These are phyloP conservation scores for Rhagonycha fulva DNA, from an alignment of 2,888 invertebrate genomes.

Conservation along the genomic window DNA sequence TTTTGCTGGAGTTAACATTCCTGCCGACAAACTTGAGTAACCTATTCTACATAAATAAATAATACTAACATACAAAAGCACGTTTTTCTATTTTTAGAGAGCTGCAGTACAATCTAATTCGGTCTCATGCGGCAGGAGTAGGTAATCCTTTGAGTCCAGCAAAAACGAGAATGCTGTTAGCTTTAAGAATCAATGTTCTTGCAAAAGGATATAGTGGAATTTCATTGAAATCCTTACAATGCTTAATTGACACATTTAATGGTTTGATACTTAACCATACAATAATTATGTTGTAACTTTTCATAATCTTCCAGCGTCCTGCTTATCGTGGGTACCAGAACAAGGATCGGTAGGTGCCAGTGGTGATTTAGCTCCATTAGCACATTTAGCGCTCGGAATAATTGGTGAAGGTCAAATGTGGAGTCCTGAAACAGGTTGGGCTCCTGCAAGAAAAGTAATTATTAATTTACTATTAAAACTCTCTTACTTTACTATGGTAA, in stretches of 20 bases:
- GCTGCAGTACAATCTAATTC: conserved; percentile 66
- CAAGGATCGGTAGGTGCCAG: conserved; percentile 72
- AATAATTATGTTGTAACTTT: background rate
- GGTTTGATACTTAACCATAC: conserved; percentile 51
- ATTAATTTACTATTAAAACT: background rate
- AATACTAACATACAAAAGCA: background rate
- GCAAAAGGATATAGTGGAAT: conserved; percentile 73
- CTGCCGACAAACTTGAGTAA: conserved; percentile 61
- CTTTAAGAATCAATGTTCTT: conserved; percentile 66
- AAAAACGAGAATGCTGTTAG: conserved; percentile 65
- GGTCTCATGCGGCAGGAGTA: conserved; percentile 69
- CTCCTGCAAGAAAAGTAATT: conserved; percentile 60
- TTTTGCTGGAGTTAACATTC: conserved; percentile 62
- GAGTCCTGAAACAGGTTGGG: conserved; percentile 67
- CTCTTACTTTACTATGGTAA: background rate
- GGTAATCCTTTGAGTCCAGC: conserved; percentile 64
- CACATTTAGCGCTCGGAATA: conserved; percentile 67
- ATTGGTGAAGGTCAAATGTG: conserved; percentile 72
- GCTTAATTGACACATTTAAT: conserved; percentile 67
- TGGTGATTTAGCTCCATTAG: conserved; percentile 68
- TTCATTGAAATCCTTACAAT: conserved; percentile 60
- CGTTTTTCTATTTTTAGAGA: conserved; percentile 49
- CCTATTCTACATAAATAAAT: background rate
- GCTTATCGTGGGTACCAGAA: conserved; percentile 68
- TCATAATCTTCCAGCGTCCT: conserved; percentile 56